Conservation (phyloP, 2,797 vertebrate genomes). For the Paedocypris micromegethes region DNA sequence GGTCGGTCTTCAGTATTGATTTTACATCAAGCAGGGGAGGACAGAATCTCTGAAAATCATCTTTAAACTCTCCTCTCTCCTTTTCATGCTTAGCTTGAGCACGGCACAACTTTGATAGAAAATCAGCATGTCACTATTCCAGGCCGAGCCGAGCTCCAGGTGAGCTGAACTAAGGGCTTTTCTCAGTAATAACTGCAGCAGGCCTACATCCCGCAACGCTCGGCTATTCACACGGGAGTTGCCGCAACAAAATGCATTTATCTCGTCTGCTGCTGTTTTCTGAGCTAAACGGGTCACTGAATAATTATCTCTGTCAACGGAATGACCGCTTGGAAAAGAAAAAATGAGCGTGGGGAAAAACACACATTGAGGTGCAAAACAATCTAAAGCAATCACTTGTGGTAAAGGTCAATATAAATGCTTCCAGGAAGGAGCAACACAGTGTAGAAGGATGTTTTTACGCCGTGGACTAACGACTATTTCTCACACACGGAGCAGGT, state of each 20-base stretch:
- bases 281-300: conserved; percentile 30
- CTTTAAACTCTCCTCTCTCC: conserved; percentile 39
- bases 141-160: conserved; percentile 15
- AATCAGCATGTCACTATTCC: conserved; percentile 32
- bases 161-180: conserved; percentile 19
- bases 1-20: conserved; percentile 41
- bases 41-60: conserved; percentile 41
- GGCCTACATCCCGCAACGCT: conserved; percentile 7
- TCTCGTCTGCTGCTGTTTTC: conserved; percentile 23
- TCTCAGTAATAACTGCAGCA: conserved; percentile 29
- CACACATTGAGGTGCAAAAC: conserved; percentile 5
- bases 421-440: conserved; percentile 19
- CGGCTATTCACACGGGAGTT: conserved; percentile 11
- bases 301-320: conserved; percentile 33
- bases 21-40: conserved; percentile 38
- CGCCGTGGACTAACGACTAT: no score
- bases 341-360: conserved; percentile 7
- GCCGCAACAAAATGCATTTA: conserved; percentile 28
- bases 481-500: no score
- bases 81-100: conserved; percentile 20
- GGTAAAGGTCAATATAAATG: conserved; percentile 28
- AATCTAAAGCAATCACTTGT: conserved; percentile 36
- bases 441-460: conserved; percentile 21
- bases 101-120: conserved; percentile 27
- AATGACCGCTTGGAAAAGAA: conserved; percentile 10